A percentile compares a stretch with the other conserved stretches of the same genome.
phyloP scores from a whole-genome alignment of 2,888 invertebrate genomes.

The Melanophora roralis region DNA sequence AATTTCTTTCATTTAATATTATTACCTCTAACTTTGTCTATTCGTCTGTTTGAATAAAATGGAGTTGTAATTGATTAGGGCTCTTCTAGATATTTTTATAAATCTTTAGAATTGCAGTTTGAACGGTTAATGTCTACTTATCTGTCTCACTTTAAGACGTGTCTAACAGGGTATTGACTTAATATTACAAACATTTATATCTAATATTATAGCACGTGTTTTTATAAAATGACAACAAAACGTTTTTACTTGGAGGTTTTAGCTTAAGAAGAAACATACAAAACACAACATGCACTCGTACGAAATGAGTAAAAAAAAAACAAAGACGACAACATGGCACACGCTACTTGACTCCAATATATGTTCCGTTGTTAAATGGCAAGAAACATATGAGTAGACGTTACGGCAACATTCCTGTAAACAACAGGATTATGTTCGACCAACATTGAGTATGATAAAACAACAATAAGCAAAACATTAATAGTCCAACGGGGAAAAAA shows the following conservation, averaged over 20 bases:
- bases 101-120: too few species aligned
- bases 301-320: slow-evolving; percentile 3
- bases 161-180: too few species aligned
- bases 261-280: slow-evolving; percentile 19
- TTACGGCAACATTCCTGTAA: slow-evolving; percentile 54
- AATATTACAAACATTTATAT: slow-evolving; percentile 18
- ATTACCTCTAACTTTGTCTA: too few species aligned
- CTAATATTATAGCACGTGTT: slow-evolving; percentile 58
- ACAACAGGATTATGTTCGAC: slow-evolving; percentile 34
- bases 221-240: slow-evolving; percentile 26
- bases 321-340: slow-evolving; percentile 52
- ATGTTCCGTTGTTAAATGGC: slow-evolving; percentile 1
- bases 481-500: slow-evolving; percentile 32
- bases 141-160: too few species aligned
- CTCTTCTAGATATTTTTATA: too few species aligned
- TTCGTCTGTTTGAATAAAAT: too few species aligned
- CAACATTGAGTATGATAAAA: slow-evolving; percentile 4
- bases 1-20: too few species aligned
- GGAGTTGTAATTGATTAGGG: too few species aligned
- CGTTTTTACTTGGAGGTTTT: slow-evolving; percentile 32
- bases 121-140: too few species aligned
- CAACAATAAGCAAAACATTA: slow-evolving; percentile 28
- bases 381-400: slow-evolving; percentile 47
- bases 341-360: slow-evolving; percentile 48
- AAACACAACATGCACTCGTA: slow-evolving; percentile 1